Conservation (phyloP, 2,797 vertebrate genomes). For the Glossophaga mutica region DNA sequence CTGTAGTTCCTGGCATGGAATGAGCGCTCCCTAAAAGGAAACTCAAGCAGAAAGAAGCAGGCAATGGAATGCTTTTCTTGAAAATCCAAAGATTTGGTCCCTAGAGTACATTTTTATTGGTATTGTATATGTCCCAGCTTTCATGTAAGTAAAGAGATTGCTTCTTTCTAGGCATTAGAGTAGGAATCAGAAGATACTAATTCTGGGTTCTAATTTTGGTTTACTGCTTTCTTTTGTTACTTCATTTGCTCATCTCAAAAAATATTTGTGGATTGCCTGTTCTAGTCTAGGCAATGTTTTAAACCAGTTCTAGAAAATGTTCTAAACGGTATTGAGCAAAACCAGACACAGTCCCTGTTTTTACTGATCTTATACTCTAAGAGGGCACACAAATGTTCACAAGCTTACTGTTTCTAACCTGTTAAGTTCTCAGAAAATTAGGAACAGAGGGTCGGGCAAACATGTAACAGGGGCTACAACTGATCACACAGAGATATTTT, state of each 20-base stretch:
- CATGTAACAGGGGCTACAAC: neutral
- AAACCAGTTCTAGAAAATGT: neutral
- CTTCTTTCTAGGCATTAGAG: constrained; percentile 9
- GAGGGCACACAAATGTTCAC: neutral
- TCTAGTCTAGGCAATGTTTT: neutral
- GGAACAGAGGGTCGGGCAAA: neutral
- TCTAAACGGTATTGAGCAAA: neutral
- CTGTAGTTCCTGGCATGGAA: neutral
- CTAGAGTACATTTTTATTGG: neutral
- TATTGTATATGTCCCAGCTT: neutral
- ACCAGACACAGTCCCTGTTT: neutral
- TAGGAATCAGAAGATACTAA: neutral
- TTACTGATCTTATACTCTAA: neutral
- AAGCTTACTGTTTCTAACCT: neutral
- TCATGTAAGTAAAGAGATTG: neutral
- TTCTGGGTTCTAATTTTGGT: neutral
- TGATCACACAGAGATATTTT: neutral
- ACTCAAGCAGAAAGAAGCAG: neutral
- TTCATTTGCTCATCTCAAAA: neutral
- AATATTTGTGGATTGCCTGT: neutral
- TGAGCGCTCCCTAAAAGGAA: neutral
- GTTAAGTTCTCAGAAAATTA: neutral
- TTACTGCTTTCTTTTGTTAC: neutral
- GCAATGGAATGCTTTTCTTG: neutral
- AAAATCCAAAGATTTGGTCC: constrained; percentile 44